These are phyloP conservation scores for Gadus macrocephalus DNA, from an alignment of 2,113 vertebrate genomes.

Conservation along the genomic window DNA sequence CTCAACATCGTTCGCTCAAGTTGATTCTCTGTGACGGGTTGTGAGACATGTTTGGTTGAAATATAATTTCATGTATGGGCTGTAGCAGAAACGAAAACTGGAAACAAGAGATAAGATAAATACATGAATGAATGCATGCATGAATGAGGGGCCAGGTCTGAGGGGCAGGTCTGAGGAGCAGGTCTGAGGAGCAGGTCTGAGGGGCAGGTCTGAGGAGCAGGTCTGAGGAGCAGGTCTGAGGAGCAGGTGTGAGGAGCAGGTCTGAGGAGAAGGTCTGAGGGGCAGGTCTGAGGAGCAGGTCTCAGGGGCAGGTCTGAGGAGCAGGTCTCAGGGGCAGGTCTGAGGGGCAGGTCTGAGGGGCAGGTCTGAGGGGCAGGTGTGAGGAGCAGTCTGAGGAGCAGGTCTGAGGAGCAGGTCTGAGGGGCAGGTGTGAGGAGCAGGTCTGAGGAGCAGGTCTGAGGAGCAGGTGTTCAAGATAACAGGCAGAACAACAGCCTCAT, in stretches of 20 bases:
- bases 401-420: slow-evolving; percentile 51
- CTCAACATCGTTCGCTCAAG: no score
- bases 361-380: no score
- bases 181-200: slow-evolving; percentile 51
- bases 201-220: slow-evolving; percentile 19
- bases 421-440: slow-evolving; percentile 12
- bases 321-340: slow-evolving; percentile 1
- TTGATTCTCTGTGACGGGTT: no score
- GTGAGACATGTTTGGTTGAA: no score
- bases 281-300: slow-evolving; percentile 45
- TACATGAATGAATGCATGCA: no score
- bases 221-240: slow-evolving; percentile 9
- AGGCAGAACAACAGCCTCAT: neutral
- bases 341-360: slow-evolving; percentile 58
- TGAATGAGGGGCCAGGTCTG: no score
- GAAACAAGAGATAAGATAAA: no score
- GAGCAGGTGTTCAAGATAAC: slow-evolving; percentile 53
- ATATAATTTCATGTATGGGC: no score
- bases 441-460: slow-evolving; percentile 9
- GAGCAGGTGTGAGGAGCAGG: slow-evolving; percentile 60
- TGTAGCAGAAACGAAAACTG: no score
- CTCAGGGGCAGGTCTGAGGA: slow-evolving; percentile 24
- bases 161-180: slow-evolving; percentile 5
- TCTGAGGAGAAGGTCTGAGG: slow-evolving; percentile 3
- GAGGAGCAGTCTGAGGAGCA: slow-evolving; percentile 4